Evolutionary conservation across 1,140 invertebrate species (phyloP).

Genomic region (Oppia nitens): DNA sequence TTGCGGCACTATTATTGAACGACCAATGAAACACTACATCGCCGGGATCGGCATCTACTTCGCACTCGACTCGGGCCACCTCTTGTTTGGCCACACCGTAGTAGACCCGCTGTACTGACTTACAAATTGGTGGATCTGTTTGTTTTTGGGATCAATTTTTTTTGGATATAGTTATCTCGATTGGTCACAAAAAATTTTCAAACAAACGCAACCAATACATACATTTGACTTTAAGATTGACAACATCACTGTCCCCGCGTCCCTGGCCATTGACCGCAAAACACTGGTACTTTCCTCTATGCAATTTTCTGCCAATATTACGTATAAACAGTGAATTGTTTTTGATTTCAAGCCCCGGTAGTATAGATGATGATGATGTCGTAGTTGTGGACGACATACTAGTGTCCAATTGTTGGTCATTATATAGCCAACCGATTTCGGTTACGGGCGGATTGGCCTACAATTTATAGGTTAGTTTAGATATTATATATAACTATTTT

Average conservation of each 20-base stretch:
- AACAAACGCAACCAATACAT: no score
- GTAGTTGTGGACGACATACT: slow-evolving; percentile 46
- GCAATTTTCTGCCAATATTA: slow-evolving; percentile 21
- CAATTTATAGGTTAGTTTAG: no score
- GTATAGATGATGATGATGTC: slow-evolving; percentile 26
- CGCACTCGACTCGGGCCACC: slow-evolving; percentile 57
- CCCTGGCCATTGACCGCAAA: slow-evolving; percentile 73
- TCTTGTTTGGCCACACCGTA: slow-evolving; percentile 62
- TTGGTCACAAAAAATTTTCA: neutral
- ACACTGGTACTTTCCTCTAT: slow-evolving; percentile 48
- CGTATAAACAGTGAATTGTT: slow-evolving; percentile 41
- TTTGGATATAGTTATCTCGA: neutral
- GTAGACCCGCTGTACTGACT: slow-evolving; percentile 44
- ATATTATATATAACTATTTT: no score
- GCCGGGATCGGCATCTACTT: slow-evolving; percentile 61
- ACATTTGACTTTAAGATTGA: slow-evolving; percentile 59
- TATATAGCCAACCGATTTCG: slow-evolving; percentile 62
- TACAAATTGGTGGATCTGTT: slow-evolving; percentile 43
- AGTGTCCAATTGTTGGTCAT: slow-evolving; percentile 35
- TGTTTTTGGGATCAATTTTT: no score
- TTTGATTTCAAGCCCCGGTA: slow-evolving; percentile 56
- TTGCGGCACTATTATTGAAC: slow-evolving; percentile 22
- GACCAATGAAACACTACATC: slow-evolving; percentile 23
- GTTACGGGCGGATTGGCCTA: slow-evolving; percentile 61
- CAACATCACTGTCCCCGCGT: slow-evolving; percentile 56